Conservation (phyloP, 1,140 invertebrate genomes). For the Cyclargus thomasi region DNA sequence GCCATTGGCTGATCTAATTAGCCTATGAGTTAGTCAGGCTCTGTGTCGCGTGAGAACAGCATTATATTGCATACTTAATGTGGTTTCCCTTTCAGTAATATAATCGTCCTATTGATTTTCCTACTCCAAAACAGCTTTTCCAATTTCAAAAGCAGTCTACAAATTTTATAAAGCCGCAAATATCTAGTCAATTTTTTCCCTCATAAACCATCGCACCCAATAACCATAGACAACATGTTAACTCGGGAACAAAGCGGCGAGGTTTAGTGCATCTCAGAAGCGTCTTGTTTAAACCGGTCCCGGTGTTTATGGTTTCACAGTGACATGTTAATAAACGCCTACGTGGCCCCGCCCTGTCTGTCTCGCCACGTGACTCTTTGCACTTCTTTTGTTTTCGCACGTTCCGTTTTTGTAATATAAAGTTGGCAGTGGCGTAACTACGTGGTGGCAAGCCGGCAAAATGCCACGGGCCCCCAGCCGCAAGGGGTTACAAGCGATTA, state of each 20-base stretch:
- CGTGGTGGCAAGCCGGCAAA: no score
- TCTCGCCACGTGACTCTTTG: constrained; percentile 19
- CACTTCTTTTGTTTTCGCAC: neutral
- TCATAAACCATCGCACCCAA: constrained; percentile 18
- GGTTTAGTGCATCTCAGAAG: constrained; percentile 15
- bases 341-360: constrained; percentile 37
- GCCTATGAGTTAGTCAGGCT: no score
- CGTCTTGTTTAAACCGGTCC: constrained; percentile 25
- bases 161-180: neutral
- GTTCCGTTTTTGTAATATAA: constrained; percentile 6
- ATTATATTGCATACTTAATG: no score
- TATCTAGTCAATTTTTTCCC: neutral
- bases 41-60: no score
- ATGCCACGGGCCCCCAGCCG: no score
- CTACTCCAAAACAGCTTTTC: no score
- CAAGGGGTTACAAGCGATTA: no score
- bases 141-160: neutral
- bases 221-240: constrained; percentile 38
- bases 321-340: constrained; percentile 48
- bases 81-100: no score
- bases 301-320: constrained; percentile 40
- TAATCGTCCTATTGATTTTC: no score
- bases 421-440: no score
- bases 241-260: constrained; percentile 29
- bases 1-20: no score